These are phyloP conservation scores for Drosophila borealis DNA, from an alignment of 2,888 invertebrate species.

Conservation along the genomic window DNA sequence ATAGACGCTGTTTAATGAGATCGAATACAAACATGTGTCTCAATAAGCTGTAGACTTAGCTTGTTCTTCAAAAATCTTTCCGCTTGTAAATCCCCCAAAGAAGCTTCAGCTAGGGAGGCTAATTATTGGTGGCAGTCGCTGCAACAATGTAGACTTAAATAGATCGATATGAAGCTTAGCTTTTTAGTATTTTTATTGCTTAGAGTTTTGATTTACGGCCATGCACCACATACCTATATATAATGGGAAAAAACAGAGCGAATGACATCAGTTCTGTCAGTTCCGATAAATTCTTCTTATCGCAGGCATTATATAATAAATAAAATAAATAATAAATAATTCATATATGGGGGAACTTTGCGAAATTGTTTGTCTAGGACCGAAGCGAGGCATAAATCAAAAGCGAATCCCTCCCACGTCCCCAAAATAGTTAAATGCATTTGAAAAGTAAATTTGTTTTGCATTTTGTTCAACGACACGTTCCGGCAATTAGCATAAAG, in stretches of 20 bases:
- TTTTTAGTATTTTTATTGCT: background rate
- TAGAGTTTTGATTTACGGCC: conserved; percentile 1
- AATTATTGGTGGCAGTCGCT: background rate
- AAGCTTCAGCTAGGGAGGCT: too few species aligned
- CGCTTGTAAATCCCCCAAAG: too few species aligned
- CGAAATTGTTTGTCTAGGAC: conserved; percentile 7
- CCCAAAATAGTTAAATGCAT: background rate
- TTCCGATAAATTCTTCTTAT: conserved; percentile 16
- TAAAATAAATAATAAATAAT: too few species aligned
- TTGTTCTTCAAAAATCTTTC: too few species aligned
- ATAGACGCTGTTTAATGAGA: background rate
- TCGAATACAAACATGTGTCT: too few species aligned
- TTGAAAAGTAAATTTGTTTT: conserved; percentile 15
- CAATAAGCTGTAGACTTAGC: too few species aligned
- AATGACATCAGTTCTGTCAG: conserved; percentile 20
- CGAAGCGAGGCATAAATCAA: conserved; percentile 21
- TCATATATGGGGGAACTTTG: conserved; percentile 19
- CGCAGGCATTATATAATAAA: background rate
- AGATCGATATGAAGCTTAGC: background rate
- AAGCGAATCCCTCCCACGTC: background rate
- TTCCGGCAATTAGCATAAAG: conserved; percentile 40
- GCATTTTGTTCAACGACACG: conserved; percentile 33
- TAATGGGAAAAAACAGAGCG: background rate
- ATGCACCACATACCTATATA: background rate
- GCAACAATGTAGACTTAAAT: background rate